Conservation (phyloP, 2,113 vertebrate genomes). For the Pelusios castaneus region DNA sequence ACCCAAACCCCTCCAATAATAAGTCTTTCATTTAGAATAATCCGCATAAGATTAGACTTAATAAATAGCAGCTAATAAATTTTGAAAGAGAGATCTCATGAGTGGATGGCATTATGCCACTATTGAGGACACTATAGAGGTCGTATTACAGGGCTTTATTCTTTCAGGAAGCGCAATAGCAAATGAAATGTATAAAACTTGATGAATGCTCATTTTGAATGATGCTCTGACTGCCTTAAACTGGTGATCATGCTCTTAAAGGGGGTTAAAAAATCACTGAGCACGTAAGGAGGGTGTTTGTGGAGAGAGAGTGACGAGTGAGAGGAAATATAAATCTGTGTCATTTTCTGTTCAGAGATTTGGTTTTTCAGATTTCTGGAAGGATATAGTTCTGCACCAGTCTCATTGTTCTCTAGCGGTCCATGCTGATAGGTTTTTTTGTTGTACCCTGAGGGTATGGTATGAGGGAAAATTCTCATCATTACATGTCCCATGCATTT, state of each 20-base stretch:
- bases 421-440: neutral
- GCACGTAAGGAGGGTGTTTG: neutral
- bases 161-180: neutral
- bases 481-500: neutral
- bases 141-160: neutral
- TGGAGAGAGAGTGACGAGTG: neutral
- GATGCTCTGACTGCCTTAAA: fast-evolving
- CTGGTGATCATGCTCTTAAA: fast-evolving
- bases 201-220: neutral
- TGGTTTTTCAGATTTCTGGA: fast-evolving
- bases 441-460: fast-evolving
- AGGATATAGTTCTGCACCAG: neutral
- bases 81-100: fast-evolving
- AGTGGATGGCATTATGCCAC: fast-evolving
- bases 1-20: neutral
- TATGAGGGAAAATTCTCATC: neutral
- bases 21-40: neutral
- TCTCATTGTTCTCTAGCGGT: neutral
- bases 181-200: neutral
- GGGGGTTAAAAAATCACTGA: neutral
- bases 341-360: neutral
- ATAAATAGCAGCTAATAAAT: neutral
- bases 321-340: neutral
- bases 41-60: fast-evolving
- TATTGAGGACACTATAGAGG: fast-evolving